Percentiles rank a stretch among this genome's conserved stretches.
These are phyloP conservation scores for Xenentodon cancila DNA, from an alignment of 2,797 vertebrate species.

Conservation along the genomic window DNA sequence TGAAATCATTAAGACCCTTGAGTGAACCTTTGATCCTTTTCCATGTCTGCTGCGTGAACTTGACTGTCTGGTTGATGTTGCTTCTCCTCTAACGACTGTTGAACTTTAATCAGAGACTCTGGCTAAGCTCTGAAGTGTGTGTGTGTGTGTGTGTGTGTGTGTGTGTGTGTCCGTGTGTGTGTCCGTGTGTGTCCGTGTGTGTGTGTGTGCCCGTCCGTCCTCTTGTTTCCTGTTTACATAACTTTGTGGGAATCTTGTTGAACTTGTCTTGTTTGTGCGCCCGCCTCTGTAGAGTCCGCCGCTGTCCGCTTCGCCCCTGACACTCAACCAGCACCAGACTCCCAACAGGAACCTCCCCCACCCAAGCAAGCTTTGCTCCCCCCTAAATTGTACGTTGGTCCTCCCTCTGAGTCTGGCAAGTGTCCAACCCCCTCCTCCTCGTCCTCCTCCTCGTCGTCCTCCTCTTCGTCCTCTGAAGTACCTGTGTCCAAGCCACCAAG, in stretches of 20 bases:
- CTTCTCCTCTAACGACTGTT: slow-evolving; percentile 3
- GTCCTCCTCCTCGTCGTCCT: slow-evolving; percentile 66
- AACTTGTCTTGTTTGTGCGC: slow-evolving; percentile 26
- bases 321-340: slow-evolving; percentile 62
- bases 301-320: slow-evolving; percentile 79
- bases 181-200: not conserved
- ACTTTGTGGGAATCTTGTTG: not conserved
- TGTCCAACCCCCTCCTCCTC: slow-evolving; percentile 53
- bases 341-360: slow-evolving; percentile 58
- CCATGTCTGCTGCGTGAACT: slow-evolving; percentile 3
- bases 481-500: slow-evolving; percentile 76
- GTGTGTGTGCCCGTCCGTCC: not conserved
- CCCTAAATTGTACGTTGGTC: slow-evolving; percentile 82
- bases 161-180: not conserved
- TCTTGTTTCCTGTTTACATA: slow-evolving; percentile 16
- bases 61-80: not conserved
- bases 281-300: slow-evolving; percentile 77
- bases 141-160: not conserved
- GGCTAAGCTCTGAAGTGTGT: slow-evolving; percentile 6
- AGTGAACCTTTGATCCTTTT: slow-evolving; percentile 18
- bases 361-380: slow-evolving; percentile 88
- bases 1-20: slow-evolving; percentile 7
- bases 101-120: slow-evolving; percentile 18
- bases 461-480: slow-evolving; percentile 57
- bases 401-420: slow-evolving; percentile 71